phyloP scores from a whole-genome alignment of 2,888 invertebrate genomes.

The Drosophila acutilabella region DNA sequence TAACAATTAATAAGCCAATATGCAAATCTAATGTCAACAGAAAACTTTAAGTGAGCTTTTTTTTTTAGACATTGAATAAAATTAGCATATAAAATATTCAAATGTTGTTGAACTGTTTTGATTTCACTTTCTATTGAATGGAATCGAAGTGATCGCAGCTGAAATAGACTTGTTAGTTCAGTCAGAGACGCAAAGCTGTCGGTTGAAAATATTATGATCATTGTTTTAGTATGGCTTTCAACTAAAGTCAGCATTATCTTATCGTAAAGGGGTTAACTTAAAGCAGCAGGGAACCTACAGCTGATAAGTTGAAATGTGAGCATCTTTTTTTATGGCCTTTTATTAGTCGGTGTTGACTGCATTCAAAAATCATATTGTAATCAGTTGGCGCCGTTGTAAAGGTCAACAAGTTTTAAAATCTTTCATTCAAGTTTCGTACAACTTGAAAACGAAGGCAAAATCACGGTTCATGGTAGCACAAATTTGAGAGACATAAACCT shows the following conservation, averaged over 20 bases:
- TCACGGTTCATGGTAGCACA: conserved; percentile 61
- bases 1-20: conserved; percentile 5
- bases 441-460: conserved; percentile 42
- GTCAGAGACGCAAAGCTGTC: conserved; percentile 1
- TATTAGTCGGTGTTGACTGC: conserved; percentile 43
- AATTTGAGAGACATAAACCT: conserved; percentile 53
- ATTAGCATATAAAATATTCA: conserved; percentile 61
- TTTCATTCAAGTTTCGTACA: conserved; percentile 40
- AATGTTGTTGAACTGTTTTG: conserved; percentile 57
- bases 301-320: conserved; percentile 13
- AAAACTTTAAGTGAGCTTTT: conserved; percentile 6
- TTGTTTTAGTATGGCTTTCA: not conserved
- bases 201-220: not conserved
- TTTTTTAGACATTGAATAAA: conserved; percentile 22
- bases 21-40: conserved; percentile 15
- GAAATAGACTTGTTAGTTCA: conserved; percentile 18
- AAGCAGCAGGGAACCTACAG: not conserved
- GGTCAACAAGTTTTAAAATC: conserved; percentile 64
- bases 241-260: conserved; percentile 17
- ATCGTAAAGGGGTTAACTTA: conserved; percentile 10
- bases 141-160: conserved; percentile 2
- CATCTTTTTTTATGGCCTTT: conserved; percentile 19
- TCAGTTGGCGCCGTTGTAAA: conserved; percentile 58
- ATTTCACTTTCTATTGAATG: conserved; percentile 63
- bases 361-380: conserved; percentile 27